Base-by-base conservation (phyloP, 2,797 vertebrate species). In the Brotogeris chrysoptera region DNA sequence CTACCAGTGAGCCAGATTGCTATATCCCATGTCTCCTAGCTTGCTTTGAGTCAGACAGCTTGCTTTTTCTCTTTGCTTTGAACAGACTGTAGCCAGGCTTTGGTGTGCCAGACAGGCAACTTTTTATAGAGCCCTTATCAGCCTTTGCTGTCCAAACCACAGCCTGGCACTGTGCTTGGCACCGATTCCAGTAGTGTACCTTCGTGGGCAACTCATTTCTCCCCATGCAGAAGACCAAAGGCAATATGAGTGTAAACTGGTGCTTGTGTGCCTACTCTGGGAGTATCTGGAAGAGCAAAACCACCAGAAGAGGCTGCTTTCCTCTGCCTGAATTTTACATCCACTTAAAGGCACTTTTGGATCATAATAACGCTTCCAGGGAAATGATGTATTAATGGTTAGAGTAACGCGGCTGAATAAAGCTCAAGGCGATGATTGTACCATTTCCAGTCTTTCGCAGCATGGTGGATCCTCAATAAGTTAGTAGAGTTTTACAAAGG, bases 151-250 rank as follows among this genome's bases (percentile, higher is more conserved):
- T 19, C 21, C 69, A 81, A 59, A 72, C 9, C 61, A 59, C 21
- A 59, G 34, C 44, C 55, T 2, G 4, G 36, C 38, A n/a, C 13
- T 17, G 12, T 32, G 53, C 36, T 38, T 49, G 74, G 30, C 16
- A 63, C 23, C 46, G 1, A 2, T 55, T 24, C 49, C 44, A 43
- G 30, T 12, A 13, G 18, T 3, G 4, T 1, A 2, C 1, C 0
- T 0, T 2, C 8, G 23, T 34, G 70, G 70, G 50, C 3, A 49
- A 17, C 46, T 4, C 1, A 0, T 28, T 57, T 36, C 34, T 4
- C 3, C 3, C 30, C 0, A 0, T 8, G 36, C 10, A 32, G 64
- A 76, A 80, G 16, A 63, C 28, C 24, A 30, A 23, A 39, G 18
- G 18, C 17, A 65, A 4, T 3, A 2, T 8, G 11, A 13, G 11